Percentiles rank a stretch among this genome's conserved stretches.
Evolutionary conservation across 1,140 invertebrate genomes (phyloP).

Genomic region (Cheumatopsyche charites): DNA sequence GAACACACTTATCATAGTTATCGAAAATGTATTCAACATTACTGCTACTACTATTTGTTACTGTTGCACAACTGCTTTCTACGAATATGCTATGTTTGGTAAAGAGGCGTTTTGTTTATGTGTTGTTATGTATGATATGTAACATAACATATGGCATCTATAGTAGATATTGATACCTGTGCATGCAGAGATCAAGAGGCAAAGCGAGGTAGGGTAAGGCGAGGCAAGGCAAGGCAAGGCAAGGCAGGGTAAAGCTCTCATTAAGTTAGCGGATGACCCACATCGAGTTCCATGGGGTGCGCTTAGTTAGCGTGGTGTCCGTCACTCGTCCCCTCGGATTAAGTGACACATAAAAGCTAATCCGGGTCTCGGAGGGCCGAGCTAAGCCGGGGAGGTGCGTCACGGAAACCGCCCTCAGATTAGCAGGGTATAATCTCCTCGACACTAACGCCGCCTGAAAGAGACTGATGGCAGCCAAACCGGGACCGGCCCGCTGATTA

Average conservation of each 20-base stretch:
- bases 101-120: no score
- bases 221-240: no score
- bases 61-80: constrained; percentile 36
- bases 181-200: no score
- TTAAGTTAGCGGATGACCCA: constrained; percentile 44
- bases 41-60: constrained; percentile 19
- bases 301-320: constrained; percentile 28
- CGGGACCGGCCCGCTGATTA: constrained; percentile 41
- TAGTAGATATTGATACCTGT: no score
- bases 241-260: constrained; percentile 43
- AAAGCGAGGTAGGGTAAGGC: no score
- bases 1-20: no score
- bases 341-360: constrained; percentile 49
- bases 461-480: constrained; percentile 47
- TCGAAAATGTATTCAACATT: no score
- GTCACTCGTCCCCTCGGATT: constrained; percentile 40
- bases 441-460: constrained; percentile 47
- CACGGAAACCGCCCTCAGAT: constrained; percentile 43
- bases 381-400: constrained; percentile 13
- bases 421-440: constrained; percentile 47
- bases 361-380: constrained; percentile 19
- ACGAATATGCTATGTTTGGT: no score
- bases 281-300: constrained; percentile 17
- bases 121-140: no score
- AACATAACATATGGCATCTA: no score